phyloP scores from a whole-genome alignment of 2,888 invertebrate species.

The Stegana nigrithorax region DNA sequence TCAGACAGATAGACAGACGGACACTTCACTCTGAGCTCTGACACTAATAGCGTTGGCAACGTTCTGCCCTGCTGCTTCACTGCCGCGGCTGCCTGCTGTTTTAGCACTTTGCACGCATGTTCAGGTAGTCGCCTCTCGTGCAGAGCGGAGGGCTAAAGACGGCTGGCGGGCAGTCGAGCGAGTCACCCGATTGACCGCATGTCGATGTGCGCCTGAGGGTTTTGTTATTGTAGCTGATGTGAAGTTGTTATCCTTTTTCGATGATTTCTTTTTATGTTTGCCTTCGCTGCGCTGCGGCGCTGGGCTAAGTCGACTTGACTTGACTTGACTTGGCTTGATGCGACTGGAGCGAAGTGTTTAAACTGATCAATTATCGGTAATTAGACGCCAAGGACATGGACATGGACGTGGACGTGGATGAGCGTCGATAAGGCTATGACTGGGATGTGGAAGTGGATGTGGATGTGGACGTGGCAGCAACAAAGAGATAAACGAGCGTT shows the following conservation, averaged over 20 bases:
- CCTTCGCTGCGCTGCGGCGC: too few species aligned
- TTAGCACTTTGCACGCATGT: slow-evolving; percentile 11
- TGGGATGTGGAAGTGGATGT: not conserved
- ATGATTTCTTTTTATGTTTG: not conserved
- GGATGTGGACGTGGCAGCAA: not conserved
- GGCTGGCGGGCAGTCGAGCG: not conserved
- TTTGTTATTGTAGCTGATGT: not conserved
- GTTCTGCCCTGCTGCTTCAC: not conserved
- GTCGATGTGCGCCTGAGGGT: not conserved
- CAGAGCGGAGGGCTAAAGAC: not conserved
- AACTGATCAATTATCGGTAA: slow-evolving; percentile 44
- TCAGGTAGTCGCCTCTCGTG: not conserved
- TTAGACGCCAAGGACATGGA: slow-evolving; percentile 25
- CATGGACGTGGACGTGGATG: not conserved
- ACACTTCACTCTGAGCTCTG: not conserved
- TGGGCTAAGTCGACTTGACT: too few species aligned
- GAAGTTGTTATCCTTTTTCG: not conserved
- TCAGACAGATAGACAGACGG: not conserved
- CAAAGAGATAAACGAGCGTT: slow-evolving; percentile 7
- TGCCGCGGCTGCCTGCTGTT: slow-evolving; percentile 13
- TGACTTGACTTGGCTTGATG: not conserved
- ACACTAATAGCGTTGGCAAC: not conserved
- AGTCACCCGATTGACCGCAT: slow-evolving; percentile 1
- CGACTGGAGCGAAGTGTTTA: slow-evolving; percentile 1
- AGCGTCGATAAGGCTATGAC: not conserved